A percentile compares a stretch with the other conserved stretches of the same genome.
phyloP scores from a whole-genome alignment of 2,113 vertebrate genomes.

The Amphiprion ocellaris region DNA sequence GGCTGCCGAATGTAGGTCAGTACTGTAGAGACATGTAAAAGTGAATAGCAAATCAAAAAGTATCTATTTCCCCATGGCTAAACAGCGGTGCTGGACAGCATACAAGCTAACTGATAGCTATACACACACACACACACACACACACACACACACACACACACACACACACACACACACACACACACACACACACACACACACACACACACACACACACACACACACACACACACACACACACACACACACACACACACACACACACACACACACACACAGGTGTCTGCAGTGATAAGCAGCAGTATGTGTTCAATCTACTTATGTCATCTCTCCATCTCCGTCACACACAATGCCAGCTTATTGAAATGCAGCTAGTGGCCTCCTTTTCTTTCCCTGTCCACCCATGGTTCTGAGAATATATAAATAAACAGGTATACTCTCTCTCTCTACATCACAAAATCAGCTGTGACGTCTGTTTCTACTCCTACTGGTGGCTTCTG shows the following conservation, averaged over 20 bases:
- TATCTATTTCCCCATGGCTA: constrained; percentile 67
- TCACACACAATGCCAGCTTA: background rate
- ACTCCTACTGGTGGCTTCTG: constrained; percentile 19
- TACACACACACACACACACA: constrained; percentile 9
- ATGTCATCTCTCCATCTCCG: background rate
- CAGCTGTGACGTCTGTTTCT: constrained; percentile 56
- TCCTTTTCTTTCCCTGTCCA: constrained; percentile 1
- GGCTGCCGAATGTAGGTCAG: constrained; percentile 79
- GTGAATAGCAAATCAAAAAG: constrained; percentile 81
- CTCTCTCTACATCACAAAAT: constrained; percentile 50
- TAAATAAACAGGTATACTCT: constrained; percentile 18
- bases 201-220: constrained; percentile 8
- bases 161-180: constrained; percentile 8
- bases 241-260: constrained; percentile 13
- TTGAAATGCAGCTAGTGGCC: constrained; percentile 20
- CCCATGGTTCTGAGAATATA: constrained; percentile 33
- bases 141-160: background rate
- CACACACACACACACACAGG: background rate
- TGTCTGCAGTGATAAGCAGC: background rate
- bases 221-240: background rate
- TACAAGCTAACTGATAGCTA: constrained; percentile 6
- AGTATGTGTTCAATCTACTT: background rate
- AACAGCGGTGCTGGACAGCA: constrained; percentile 45
- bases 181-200: constrained; percentile 9
- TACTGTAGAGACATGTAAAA: constrained; percentile 75